Conservation (phyloP, 2,888 invertebrate genomes). For the Hydriomena furcata region DNA sequence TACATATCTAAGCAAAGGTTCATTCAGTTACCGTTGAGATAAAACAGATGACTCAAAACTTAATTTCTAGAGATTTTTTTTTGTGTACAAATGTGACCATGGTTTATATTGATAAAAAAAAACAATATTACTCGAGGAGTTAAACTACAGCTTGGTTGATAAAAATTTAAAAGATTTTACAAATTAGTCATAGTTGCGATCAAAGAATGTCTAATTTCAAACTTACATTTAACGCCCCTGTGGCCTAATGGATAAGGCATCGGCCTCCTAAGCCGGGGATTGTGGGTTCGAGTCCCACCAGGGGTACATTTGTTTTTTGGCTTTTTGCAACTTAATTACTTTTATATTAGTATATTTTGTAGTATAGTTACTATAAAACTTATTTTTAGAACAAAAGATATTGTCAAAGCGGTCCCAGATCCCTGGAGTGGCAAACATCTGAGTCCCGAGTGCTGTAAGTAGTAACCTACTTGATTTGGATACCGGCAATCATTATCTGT, state of each 20-base stretch:
- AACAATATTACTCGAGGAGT: too few species aligned
- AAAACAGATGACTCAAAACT: constrained; percentile 4
- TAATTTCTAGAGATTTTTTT: too few species aligned
- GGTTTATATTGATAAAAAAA: too few species aligned
- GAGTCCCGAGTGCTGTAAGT: constrained; percentile 73
- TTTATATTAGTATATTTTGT: constrained; percentile 23
- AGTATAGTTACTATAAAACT: constrained; percentile 35
- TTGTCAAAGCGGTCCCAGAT: constrained; percentile 34
- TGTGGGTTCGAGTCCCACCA: constrained; percentile 91
- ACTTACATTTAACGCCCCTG: constrained; percentile 77
- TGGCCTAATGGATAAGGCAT: constrained; percentile 91
- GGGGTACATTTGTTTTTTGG: constrained; percentile 73
- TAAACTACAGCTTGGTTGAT: too few species aligned
- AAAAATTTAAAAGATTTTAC: too few species aligned
- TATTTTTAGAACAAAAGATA: constrained; percentile 39
- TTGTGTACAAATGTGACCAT: too few species aligned
- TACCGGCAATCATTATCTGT: constrained; percentile 86
- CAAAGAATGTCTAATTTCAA: constrained; percentile 11
- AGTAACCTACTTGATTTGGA: constrained; percentile 86
- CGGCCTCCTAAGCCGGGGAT: constrained; percentile 91
- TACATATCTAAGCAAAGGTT: constrained; percentile 1
- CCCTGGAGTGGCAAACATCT: constrained; percentile 70
- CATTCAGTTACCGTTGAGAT: neutral
- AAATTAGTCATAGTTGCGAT: too few species aligned
- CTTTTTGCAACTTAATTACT: constrained; percentile 36